Evolutionary conservation across 2,797 vertebrate species (phyloP).

Genomic region (Macropus fuliginosus): DNA sequence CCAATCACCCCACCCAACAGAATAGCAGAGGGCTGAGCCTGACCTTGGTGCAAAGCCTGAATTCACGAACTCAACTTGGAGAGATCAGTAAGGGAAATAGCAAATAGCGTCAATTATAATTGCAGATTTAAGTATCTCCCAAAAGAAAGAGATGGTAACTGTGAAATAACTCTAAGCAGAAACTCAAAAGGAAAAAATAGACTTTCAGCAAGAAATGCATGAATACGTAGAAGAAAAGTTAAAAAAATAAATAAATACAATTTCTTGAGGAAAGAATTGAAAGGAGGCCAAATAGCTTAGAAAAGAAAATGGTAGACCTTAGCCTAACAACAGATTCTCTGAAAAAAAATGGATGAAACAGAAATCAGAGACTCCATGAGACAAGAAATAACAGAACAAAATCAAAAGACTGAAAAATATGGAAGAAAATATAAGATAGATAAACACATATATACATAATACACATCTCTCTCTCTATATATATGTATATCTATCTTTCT

Average conservation of each 20-base stretch:
- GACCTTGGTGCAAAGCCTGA: background rate
- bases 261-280: background rate
- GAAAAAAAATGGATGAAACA: background rate
- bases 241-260: background rate
- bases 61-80: background rate
- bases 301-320: background rate
- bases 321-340: background rate
- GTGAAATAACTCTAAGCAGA: background rate
- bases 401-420: background rate
- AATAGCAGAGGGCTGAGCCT: background rate
- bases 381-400: background rate
- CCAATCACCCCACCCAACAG: background rate
- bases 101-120: background rate
- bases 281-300: background rate
- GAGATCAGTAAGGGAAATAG: background rate
- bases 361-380: background rate
- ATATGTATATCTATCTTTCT: no score
- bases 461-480: no score
- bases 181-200: background rate
- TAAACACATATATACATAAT: no score
- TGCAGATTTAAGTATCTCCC: background rate
- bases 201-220: background rate
- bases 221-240: background rate
- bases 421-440: background rate
- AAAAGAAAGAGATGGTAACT: background rate